Evolutionary conservation across 2,113 vertebrate species (phyloP), one percentile per base, ranked within the genome.

Genomic region (Sylvilagus bachmani): DNA sequence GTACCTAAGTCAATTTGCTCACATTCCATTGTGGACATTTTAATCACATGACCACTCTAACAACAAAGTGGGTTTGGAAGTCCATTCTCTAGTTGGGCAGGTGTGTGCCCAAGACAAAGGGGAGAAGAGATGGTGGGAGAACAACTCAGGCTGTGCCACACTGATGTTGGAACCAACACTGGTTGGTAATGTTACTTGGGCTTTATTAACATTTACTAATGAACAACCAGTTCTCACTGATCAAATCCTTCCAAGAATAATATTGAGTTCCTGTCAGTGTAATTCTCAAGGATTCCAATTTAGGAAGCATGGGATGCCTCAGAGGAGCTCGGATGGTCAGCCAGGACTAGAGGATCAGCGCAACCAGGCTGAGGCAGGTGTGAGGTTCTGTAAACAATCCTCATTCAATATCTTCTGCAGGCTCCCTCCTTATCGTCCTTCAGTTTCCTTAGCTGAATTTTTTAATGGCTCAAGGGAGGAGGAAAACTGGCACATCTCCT

Each of bases 191-290:
- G 25, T 71, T 84, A 62, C 49, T 85, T 86, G 44, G 79, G 12
- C 44, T 84, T 79, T 82, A 75, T 29, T 96, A 67, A 73, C 33
- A 55, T 55, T 93, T 93, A 69, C 36, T 91, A 86, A 96, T 83
- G 75, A 93, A 67, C 25, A 88, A 14, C 27, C 33, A 33, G n/a
- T 86, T 77, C 80, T 83, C 58, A 70, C 31, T 91, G 61, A 93
- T 82, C 84, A 83, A 94, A 94, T 86, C 51, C 44, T 95, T 94
- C 87, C 87, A 79, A 96, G 91, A 92, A 96, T 88, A 92, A 83
- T 82, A 86, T 38, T 91, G 73, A 86, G n/a, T 89, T 95, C 44
- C 78, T 95, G 80, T 93, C 86, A 86, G 78, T 53, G 53, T 83
- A 78, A 69, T 89, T 82, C 24, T 70, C 55, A 94, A 75, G 25